Evolutionary conservation across 2,888 invertebrate genomes (phyloP).

Genomic region (Pristionchus entomophagus): DNA sequence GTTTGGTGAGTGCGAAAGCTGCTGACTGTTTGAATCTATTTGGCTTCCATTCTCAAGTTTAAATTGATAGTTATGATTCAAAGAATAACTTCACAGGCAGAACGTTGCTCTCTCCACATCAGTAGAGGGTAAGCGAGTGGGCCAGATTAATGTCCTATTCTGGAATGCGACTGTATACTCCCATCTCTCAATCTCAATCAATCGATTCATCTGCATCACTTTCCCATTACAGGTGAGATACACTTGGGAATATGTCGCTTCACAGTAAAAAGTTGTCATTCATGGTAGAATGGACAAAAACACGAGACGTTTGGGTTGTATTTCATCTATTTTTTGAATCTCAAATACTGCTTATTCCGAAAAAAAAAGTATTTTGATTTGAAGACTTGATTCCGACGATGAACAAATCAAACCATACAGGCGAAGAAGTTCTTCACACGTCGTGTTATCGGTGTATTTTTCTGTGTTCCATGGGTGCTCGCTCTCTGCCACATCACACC

Average conservation of each 20-base stretch:
- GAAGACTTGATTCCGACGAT: no score
- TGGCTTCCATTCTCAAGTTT: no score
- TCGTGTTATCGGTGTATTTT: conserved; percentile 49
- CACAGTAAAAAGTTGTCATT: no score
- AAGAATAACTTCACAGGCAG: not conserved
- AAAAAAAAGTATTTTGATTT: no score
- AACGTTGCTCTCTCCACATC: not conserved
- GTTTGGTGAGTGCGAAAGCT: conserved; percentile 23
- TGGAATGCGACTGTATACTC: conserved; percentile 65
- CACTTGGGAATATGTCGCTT: no score
- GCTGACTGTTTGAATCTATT: no score
- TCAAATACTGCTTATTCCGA: no score
- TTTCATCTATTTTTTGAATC: no score
- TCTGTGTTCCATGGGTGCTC: conserved; percentile 55
- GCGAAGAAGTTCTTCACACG: conserved; percentile 39
- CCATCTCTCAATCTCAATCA: conserved; percentile 59
- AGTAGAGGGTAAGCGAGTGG: not conserved
- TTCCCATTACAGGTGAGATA: no score
- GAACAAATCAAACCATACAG: not conserved
- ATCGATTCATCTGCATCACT: conserved; percentile 59
- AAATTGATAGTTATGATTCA: no score
- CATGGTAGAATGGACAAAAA: no score
- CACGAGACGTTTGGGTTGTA: no score
- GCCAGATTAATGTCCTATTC: conserved; percentile 57
- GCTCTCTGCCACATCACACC: conserved; percentile 56